Base-by-base conservation (phyloP, 2,113 vertebrate species). In the Struthidea cinerea region DNA sequence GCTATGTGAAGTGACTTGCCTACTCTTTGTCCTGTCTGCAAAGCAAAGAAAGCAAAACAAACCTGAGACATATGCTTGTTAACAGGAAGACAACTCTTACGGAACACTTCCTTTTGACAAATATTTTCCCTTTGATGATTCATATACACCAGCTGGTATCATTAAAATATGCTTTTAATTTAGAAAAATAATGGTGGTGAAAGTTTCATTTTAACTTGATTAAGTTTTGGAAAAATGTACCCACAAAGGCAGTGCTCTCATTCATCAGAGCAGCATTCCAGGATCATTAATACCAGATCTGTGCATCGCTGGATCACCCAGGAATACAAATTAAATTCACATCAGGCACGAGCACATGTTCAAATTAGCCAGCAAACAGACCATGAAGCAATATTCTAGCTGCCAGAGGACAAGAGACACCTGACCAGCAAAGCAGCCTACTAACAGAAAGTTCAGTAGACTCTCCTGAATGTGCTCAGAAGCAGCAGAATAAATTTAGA, bases 11-110 rank as follows among this genome's bases (percentile, higher is more conserved):
- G 97, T 13, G 97, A 94, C 89, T 99, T 99, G 50, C 99, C 99
- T 18, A 99, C 98, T 56, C 98, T 98, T 92, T 99, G 99, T 79
- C 99, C 98, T 1, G 98, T 98, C 99, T 99, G 97, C 41, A 92
- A 96, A 67, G 37, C 27, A 93, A 82, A 96, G 23, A 97, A 88
- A 90, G 28, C 13, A 89, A 80, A 90, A 78, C 33, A 67, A 94
- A 79, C 49, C 23, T 93, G 68, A 97, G 83, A 61, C 47, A 70
- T 26, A 57, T 16, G 55, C n/a, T 68, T 67, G 55, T 49, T 69
- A 47, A n/a, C 16, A 56, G 56, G n/a, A 83, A 80, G 53, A 69
- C 30, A 84, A 56, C 37, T 67, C 55, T 78, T 33, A 68, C 0
- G 3, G 73, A 92, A 91, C 79, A 50, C 35, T 94, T 92, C 52